Evolutionary conservation across 2,113 vertebrate genomes (phyloP), one percentile per base, ranked within the genome.

Genomic region (Progne subis): DNA sequence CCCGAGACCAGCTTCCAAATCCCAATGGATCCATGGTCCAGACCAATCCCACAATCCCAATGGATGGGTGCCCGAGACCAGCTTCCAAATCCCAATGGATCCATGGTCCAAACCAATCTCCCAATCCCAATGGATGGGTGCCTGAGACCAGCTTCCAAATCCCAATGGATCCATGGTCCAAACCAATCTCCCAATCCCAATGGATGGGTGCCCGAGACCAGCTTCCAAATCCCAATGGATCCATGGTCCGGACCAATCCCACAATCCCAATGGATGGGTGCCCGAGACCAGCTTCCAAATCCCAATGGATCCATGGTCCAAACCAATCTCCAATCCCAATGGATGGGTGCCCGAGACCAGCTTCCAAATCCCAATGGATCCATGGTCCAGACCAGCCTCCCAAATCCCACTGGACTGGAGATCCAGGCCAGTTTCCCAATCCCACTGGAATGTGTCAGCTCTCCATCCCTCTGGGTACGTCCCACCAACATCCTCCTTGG

Each of bases 31-130:
- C 24, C 1, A 5, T 52, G 34, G 0, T 29, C 47, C 19, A 31
- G 14, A 70, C 10, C 8, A 50, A 2, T 0, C 5, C 23, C 63
- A 20, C 29, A 64, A 21, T 46, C 43, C 43, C 31, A 29, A 0
- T 32, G 37, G 20, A 32, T 19, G 37, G 37, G 37, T 37, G 37
- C 37, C 37, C 19, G 29, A 32, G 63, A 11, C 19, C 28, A 32
- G 5, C 0, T 5, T 34, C 65, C 16, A 11, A 47, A 14, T 26
- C 44, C 32, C 15, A 6, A 2, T 13, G 18, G 8, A 52, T 2
- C n/a, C 0, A 1, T n/a, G 17, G 0, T n/a, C 29, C 46, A 39
- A 29, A 21, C 7, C 34, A 41, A 2, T 0, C 8, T 31, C 34
- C 28, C 20, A 53, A 32, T 53, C 50, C 50, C 28, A 32, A 0